phyloP scores from a whole-genome alignment of 1,140 invertebrate genomes.

The Scaptomyza graminum region DNA sequence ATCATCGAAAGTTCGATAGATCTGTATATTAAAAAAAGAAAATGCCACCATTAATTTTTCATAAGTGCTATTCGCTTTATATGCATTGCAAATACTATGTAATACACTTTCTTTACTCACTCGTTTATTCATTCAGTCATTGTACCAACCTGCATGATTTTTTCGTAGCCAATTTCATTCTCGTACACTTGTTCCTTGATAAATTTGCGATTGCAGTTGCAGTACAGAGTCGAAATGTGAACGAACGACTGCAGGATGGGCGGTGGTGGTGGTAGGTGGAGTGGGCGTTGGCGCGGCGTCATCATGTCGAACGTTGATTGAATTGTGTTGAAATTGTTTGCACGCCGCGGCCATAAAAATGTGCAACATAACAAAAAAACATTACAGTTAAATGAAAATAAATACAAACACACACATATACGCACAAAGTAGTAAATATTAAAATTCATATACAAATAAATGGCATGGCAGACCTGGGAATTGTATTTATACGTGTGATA shows the following conservation, averaged over 20 bases:
- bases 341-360: slow-evolving; percentile 64
- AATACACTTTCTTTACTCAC: neutral
- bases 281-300: slow-evolving; percentile 41
- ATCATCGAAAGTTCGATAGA: slow-evolving; percentile 84
- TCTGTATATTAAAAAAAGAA: slow-evolving; percentile 54
- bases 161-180: slow-evolving; percentile 84
- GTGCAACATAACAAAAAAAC: slow-evolving; percentile 40
- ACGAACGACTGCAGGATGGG: slow-evolving; percentile 84
- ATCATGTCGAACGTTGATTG: slow-evolving; percentile 78
- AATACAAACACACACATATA: neutral
- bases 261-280: neutral
- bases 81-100: neutral
- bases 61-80: slow-evolving; percentile 15
- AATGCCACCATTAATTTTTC: slow-evolving; percentile 40
- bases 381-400: slow-evolving; percentile 26
- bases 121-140: neutral
- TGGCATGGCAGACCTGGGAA: slow-evolving; percentile 52
- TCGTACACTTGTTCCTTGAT: slow-evolving; percentile 86
- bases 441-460: slow-evolving; percentile 73
- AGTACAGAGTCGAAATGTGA: slow-evolving; percentile 88
- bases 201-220: slow-evolving; percentile 86
- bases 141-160: slow-evolving; percentile 83
- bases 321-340: slow-evolving; percentile 81
- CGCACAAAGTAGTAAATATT: slow-evolving; percentile 56
- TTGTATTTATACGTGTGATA: slow-evolving; percentile 70